phyloP scores from a whole-genome alignment of 2,888 invertebrate species.

The Cantharis rufa region DNA sequence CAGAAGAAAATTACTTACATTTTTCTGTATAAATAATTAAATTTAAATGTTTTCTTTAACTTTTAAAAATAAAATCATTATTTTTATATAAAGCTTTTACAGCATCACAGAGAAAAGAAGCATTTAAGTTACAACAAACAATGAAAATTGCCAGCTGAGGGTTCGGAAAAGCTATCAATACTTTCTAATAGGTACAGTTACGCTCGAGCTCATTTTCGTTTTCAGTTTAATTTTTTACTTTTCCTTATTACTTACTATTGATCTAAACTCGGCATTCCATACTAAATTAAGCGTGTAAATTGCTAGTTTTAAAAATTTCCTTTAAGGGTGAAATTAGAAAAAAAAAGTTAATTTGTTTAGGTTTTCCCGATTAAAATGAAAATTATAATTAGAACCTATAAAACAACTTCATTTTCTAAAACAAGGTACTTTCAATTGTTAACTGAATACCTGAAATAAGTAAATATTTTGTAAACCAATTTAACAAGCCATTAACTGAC shows the following conservation, averaged over 20 bases:
- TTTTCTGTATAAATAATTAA: neutral
- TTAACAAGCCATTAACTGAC: neutral
- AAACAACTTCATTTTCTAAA: neutral
- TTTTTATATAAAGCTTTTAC: slow-evolving; percentile 13
- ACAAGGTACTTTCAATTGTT: neutral
- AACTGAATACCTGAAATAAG: neutral
- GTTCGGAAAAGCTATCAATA: slow-evolving; percentile 18
- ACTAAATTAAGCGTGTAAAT: neutral
- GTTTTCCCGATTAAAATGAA: neutral
- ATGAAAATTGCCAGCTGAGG: slow-evolving; percentile 17
- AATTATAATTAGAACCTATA: neutral
- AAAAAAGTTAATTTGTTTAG: neutral
- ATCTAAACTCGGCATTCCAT: slow-evolving; percentile 1
- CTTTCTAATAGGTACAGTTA: slow-evolving; percentile 20
- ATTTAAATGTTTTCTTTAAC: neutral
- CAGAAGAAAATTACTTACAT: neutral
- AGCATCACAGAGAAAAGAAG: slow-evolving; percentile 12
- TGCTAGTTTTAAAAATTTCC: neutral
- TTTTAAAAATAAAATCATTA: neutral
- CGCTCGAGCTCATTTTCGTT: slow-evolving; percentile 19
- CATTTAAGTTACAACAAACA: slow-evolving; percentile 13
- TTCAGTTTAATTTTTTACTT: slow-evolving; percentile 13
- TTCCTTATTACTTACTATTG: slow-evolving; percentile 6
- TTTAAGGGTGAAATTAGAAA: neutral
- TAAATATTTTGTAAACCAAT: neutral